A percentile compares a stretch with the other conserved stretches of the same genome.
Conservation (phyloP, 1,140 invertebrate species). For the Lethocerus indicus region DNA sequence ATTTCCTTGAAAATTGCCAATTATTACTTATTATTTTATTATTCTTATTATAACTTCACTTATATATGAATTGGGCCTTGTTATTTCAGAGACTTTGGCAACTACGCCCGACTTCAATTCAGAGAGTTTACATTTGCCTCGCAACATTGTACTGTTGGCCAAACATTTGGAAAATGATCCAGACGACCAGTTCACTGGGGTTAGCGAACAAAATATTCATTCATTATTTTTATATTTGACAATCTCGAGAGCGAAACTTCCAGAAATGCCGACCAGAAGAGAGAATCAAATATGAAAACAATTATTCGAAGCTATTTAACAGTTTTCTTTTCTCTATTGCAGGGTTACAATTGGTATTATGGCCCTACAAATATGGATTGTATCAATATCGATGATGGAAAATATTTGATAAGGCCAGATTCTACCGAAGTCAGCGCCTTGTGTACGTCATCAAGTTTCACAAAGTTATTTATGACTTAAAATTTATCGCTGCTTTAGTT, state of each 20-base stretch:
- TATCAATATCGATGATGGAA: not conserved
- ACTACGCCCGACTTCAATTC: not conserved
- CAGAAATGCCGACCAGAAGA: not conserved
- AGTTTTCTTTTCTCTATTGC: not conserved
- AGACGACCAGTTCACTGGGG: not conserved
- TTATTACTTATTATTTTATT: not conserved
- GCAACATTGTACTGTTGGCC: not conserved
- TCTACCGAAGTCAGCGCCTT: not conserved
- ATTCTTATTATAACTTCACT: no score
- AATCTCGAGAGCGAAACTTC: not conserved
- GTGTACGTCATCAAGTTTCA: not conserved
- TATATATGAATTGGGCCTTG: no score
- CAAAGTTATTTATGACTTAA: not conserved
- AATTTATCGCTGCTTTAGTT: not conserved
- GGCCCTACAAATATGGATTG: not conserved
- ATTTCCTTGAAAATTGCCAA: not conserved
- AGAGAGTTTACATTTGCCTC: not conserved
- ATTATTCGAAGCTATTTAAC: not conserved
- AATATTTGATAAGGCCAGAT: not conserved
- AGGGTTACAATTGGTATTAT: not conserved
- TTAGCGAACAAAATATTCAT: not conserved
- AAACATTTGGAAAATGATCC: not conserved
- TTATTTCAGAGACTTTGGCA: not conserved
- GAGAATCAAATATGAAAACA: not conserved
- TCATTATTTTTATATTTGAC: not conserved